Evolutionary conservation across 2,888 invertebrate genomes (phyloP).

Genomic region (Endomychus coccineus): DNA sequence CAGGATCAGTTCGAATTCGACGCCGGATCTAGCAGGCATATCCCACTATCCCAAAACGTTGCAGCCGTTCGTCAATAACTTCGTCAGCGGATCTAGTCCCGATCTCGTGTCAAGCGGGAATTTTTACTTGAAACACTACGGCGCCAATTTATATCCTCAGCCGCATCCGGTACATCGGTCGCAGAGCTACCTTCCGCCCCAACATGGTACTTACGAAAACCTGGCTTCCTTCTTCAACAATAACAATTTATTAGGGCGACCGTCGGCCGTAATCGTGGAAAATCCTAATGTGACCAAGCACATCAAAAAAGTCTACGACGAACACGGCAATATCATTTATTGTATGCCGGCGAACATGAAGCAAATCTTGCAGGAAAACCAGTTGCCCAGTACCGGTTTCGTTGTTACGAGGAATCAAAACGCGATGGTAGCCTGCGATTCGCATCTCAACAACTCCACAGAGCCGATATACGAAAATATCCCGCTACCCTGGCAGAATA

Average conservation of each 20-base stretch:
- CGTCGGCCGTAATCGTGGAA: conserved; percentile 48
- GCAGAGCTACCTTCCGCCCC: conserved; percentile 41
- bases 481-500: conserved; percentile 58
- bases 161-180: conserved; percentile 39
- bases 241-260: conserved; percentile 35
- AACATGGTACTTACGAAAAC: conserved; percentile 68
- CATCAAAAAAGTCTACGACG: conserved; percentile 55
- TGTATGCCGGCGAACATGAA: conserved; percentile 52
- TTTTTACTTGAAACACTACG: conserved; percentile 46
- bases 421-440: conserved; percentile 35
- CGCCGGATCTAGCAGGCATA: conserved; percentile 73
- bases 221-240: conserved; percentile 54
- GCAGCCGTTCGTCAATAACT: conserved; percentile 37
- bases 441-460: conserved; percentile 43
- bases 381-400: conserved; percentile 40
- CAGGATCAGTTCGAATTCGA: conserved; percentile 72
- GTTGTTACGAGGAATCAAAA: conserved; percentile 48
- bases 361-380: conserved; percentile 42
- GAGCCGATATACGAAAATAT: conserved; percentile 81
- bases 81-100: conserved; percentile 70
- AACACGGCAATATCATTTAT: conserved; percentile 56
- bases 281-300: conserved; percentile 54
- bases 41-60: conserved; percentile 41
- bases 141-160: conserved; percentile 27
- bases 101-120: conserved; percentile 69